These are phyloP conservation scores for Cavia aperea DNA, from an alignment of 2,113 vertebrate genomes.

Conservation along the genomic window DNA sequence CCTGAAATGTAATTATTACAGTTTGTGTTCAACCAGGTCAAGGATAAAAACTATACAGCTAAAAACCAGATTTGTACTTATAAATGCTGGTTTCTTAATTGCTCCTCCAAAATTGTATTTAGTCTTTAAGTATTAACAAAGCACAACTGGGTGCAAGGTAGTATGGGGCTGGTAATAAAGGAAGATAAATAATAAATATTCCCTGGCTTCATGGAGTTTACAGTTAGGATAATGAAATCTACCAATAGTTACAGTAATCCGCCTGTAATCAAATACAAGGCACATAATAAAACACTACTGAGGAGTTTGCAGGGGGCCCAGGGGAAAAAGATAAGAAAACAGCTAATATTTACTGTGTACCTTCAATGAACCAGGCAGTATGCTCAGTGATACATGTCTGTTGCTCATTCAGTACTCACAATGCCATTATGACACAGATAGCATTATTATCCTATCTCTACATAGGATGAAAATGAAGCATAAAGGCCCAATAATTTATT, in stretches of 20 bases:
- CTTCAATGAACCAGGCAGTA: slow-evolving; percentile 8
- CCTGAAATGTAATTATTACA: slow-evolving; percentile 80
- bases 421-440: slow-evolving; percentile 48
- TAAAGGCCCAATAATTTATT: slow-evolving; percentile 23
- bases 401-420: slow-evolving; percentile 42
- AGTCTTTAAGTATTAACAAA: slow-evolving; percentile 44
- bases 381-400: slow-evolving; percentile 29
- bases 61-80: slow-evolving; percentile 66
- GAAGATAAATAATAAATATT: slow-evolving; percentile 41
- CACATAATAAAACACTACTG: not conserved
- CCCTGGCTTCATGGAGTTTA: slow-evolving; percentile 28
- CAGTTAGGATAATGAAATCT: slow-evolving; percentile 23
- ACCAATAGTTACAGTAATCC: slow-evolving; percentile 1
- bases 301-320: not conserved
- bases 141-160: slow-evolving; percentile 44
- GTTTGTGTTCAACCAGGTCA: slow-evolving; percentile 67
- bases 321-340: not conserved
- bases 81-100: slow-evolving; percentile 62
- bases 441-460: slow-evolving; percentile 43
- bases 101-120: slow-evolving; percentile 45
- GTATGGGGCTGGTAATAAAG: not conserved
- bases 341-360: slow-evolving; percentile 20
- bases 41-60: slow-evolving; percentile 62
- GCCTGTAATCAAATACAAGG: slow-evolving; percentile 38
- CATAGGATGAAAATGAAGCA: slow-evolving; percentile 37